Conservation (phyloP, 2,797 vertebrate genomes). For the Clarias pachynema region DNA sequence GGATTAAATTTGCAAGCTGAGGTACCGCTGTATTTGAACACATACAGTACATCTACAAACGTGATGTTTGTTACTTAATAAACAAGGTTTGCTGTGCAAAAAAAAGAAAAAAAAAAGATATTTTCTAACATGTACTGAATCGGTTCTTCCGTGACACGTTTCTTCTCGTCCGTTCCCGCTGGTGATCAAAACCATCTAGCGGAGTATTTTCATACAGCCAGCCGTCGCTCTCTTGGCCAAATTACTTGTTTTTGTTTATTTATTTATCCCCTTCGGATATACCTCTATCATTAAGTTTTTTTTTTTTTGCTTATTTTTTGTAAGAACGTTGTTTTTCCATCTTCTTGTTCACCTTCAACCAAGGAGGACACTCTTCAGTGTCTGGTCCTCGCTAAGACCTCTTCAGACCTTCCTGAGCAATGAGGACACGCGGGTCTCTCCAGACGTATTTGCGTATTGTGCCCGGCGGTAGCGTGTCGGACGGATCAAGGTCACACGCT, state of each 20-base stretch:
- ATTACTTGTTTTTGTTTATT: conserved; percentile 21
- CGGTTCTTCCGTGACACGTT: neutral
- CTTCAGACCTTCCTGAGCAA: no score
- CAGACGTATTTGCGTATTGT: neutral
- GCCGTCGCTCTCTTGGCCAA: conserved; percentile 40
- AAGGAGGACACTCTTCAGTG: neutral
- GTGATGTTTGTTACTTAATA: neutral
- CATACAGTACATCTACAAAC: neutral
- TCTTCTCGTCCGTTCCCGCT: conserved; percentile 35
- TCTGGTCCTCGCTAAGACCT: no score
- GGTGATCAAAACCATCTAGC: conserved; percentile 40
- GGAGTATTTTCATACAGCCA: conserved; percentile 6
- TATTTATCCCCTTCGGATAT: no score
- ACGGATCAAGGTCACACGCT: neutral
- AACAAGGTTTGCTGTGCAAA: neutral
- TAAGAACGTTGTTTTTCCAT: conserved; percentile 6
- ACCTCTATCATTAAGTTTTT: neutral
- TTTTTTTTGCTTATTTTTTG: neutral
- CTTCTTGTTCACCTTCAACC: neutral
- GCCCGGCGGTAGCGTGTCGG: neutral
- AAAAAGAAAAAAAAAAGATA: neutral
- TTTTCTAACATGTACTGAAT: neutral
- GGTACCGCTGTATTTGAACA: no score
- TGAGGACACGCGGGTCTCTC: neutral
- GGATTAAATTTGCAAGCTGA: no score